These are phyloP conservation scores for Butorides virescens DNA, from an alignment of 2,113 vertebrate genomes.

Conservation along the genomic window DNA sequence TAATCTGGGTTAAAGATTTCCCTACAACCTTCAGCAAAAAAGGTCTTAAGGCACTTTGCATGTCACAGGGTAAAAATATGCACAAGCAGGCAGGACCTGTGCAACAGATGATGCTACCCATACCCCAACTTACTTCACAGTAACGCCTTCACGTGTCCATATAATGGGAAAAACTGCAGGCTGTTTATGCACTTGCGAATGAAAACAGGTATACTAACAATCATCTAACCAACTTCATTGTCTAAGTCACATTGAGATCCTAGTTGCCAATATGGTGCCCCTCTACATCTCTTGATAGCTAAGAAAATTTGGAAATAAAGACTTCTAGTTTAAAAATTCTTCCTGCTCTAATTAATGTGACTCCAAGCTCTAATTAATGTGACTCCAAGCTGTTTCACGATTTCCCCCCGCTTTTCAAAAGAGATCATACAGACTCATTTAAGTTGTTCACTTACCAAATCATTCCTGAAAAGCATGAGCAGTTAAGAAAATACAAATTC, in stretches of 20 bases:
- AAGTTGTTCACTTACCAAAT: background rate
- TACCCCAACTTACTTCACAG: background rate
- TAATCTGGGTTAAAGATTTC: background rate
- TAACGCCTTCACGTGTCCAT: background rate
- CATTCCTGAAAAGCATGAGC: background rate
- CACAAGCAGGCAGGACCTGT: background rate
- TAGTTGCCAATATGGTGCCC: background rate
- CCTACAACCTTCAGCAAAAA: background rate
- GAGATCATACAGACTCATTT: background rate
- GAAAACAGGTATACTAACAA: background rate
- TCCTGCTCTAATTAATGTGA: background rate
- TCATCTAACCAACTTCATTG: background rate
- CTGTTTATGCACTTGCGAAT: background rate
- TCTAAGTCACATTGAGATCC: background rate
- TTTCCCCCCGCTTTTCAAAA: background rate
- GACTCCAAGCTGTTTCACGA: background rate
- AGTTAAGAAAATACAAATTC: background rate
- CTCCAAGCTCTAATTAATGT: background rate
- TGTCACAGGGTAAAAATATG: background rate
- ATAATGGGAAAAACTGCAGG: background rate
- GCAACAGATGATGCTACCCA: background rate
- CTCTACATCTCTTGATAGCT: background rate
- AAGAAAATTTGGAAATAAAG: background rate
- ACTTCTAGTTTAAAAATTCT: background rate
- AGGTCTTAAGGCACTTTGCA: background rate